phyloP scores from a whole-genome alignment of 2,888 invertebrate species.

The Chrysotoxum bicinctum region DNA sequence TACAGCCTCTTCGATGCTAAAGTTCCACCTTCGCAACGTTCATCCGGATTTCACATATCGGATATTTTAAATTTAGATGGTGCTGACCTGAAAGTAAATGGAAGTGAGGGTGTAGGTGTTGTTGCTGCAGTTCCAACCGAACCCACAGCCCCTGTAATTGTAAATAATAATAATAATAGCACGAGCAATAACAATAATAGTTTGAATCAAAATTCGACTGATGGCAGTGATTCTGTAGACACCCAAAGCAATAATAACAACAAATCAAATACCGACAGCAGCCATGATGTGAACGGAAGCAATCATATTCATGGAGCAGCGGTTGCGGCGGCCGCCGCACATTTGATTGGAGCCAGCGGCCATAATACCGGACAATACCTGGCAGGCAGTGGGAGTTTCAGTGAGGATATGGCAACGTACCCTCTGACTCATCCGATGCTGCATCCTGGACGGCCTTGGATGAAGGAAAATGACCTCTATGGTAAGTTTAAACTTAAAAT shows the following conservation, averaged over 20 bases:
- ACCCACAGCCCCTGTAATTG: constrained; percentile 44
- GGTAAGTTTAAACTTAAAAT: constrained; percentile 76
- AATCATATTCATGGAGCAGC: constrained; percentile 68
- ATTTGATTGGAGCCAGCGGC: constrained; percentile 77
- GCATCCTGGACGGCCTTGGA: constrained; percentile 79
- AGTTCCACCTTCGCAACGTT: constrained; percentile 85
- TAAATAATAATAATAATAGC: constrained; percentile 64
- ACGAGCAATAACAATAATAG: constrained; percentile 62
- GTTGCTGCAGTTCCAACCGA: constrained; percentile 34
- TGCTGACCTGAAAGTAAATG: constrained; percentile 80
- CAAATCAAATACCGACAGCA: constrained; percentile 42
- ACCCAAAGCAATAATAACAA: constrained; percentile 74
- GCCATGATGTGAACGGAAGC: constrained; percentile 69
- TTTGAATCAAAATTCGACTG: constrained; percentile 67
- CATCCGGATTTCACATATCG: constrained; percentile 94
- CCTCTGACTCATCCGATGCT: constrained; percentile 81
- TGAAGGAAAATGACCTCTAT: constrained; percentile 80
- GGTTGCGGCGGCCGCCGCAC: constrained; percentile 78
- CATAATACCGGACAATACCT: constrained; percentile 80
- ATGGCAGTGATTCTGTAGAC: constrained; percentile 66
- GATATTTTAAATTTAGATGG: constrained; percentile 96
- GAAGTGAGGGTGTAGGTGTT: constrained; percentile 6
- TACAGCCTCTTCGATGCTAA: constrained; percentile 88
- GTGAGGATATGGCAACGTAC: constrained; percentile 80
- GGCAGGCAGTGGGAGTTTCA: constrained; percentile 79